phyloP scores from a whole-genome alignment of 2,113 vertebrate genomes.

The Anhinga rufa region DNA sequence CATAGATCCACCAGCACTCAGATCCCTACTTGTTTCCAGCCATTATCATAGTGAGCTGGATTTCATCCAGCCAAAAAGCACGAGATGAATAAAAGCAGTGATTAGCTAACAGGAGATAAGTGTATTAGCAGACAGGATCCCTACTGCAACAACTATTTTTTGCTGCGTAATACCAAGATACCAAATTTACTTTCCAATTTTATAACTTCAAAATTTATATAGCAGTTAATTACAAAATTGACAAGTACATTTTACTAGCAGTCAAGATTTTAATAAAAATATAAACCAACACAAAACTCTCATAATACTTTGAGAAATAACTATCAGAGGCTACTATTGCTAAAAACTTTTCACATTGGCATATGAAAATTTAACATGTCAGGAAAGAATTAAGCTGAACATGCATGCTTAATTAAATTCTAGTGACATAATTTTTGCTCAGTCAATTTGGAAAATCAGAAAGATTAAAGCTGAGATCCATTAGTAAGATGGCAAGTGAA shows the following conservation, averaged over 20 bases:
- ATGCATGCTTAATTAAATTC: background rate
- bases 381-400: background rate
- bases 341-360: background rate
- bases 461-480: conserved; percentile 30
- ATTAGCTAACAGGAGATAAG: background rate
- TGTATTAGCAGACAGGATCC: background rate
- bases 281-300: background rate
- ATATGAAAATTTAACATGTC: background rate
- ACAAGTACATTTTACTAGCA: background rate
- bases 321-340: background rate
- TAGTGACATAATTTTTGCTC: background rate
- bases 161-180: background rate
- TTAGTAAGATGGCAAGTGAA: background rate
- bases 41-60: background rate
- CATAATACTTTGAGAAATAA: background rate
- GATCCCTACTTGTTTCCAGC: background rate
- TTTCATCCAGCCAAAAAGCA: background rate
- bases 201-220: background rate
- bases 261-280: background rate
- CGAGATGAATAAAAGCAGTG: background rate
- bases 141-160: background rate
- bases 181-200: background rate
- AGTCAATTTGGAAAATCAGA: conserved; percentile 18
- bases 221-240: background rate
- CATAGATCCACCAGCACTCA: background rate